Evolutionary conservation across 30 jellyfish, hydroid and myxozoan species (phyloP).

Genomic region (Morbakka virulenta): DNA sequence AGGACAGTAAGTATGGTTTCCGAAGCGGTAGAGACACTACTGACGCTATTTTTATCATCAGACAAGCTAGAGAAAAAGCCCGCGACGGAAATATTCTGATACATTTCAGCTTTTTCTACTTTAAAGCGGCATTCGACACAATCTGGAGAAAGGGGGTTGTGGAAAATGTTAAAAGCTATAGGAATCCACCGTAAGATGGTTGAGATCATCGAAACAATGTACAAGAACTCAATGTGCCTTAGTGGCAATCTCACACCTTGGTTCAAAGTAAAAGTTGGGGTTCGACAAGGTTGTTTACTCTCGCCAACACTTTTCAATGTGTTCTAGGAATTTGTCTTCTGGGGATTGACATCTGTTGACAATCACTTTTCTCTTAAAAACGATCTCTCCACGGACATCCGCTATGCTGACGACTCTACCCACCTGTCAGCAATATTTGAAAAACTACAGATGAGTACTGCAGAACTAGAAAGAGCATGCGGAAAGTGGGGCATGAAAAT

Average conservation of each 20-base stretch:
- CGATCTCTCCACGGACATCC: constrained; percentile 2
- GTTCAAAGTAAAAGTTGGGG: constrained; percentile 47
- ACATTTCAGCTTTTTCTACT: constrained; percentile 37
- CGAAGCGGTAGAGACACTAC: constrained; percentile 44
- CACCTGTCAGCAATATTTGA: constrained; percentile 10
- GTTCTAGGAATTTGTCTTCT: constrained; percentile 43
- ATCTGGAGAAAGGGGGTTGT: constrained; percentile 28
- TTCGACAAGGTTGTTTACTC: constrained; percentile 50
- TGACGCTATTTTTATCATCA: constrained; percentile 22
- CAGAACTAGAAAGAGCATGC: constrained; percentile 33
- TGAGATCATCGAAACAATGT: constrained; percentile 7
- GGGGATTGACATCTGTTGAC: constrained; percentile 5
- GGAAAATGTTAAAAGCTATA: constrained; percentile 23
- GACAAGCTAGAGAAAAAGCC: constrained; percentile 41
- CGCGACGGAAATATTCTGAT: constrained; percentile 8
- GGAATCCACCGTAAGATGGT: constrained; percentile 29
- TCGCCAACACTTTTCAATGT: too few relatives aligned
- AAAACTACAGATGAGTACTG: too few relatives aligned
- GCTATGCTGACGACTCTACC: too few relatives aligned
- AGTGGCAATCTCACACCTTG: constrained; percentile 36
- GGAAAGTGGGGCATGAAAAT: constrained; percentile 42
- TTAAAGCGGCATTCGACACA: too few relatives aligned
- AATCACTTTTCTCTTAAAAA: not conserved
- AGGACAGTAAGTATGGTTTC: constrained; percentile 23
- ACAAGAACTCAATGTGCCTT: constrained; percentile 27